A percentile compares a stretch with the other conserved stretches of the same genome.
Conservation (phyloP, 2,888 invertebrate genomes). For the Tortrix viridana region DNA sequence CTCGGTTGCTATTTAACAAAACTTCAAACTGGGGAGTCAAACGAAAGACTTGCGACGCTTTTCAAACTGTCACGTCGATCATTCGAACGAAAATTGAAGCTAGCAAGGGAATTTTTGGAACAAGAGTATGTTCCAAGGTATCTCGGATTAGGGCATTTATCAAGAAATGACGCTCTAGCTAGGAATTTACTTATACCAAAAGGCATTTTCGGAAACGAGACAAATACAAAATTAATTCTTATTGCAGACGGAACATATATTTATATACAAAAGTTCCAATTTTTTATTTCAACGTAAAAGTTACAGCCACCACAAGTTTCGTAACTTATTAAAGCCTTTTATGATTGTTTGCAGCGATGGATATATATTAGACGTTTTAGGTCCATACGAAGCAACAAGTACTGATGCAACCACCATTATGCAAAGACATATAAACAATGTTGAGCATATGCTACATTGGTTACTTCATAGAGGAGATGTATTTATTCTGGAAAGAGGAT, state of each 20-base stretch:
- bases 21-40: conserved; percentile 38
- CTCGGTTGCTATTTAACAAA: conserved; percentile 15
- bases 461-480: too few species aligned
- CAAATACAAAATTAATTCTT: neutral
- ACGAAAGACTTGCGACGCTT: conserved; percentile 27
- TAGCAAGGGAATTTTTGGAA: conserved; percentile 34
- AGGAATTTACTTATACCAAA: conserved; percentile 36
- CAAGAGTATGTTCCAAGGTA: conserved; percentile 36
- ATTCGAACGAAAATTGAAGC: conserved; percentile 31
- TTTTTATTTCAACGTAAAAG: too few species aligned
- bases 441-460: too few species aligned
- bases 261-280: neutral
- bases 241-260: neutral
- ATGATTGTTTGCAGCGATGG: too few species aligned
- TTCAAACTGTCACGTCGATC: conserved; percentile 38
- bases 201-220: conserved; percentile 5
- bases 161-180: conserved; percentile 33
- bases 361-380: too few species aligned
- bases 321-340: too few species aligned
- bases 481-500: too few species aligned
- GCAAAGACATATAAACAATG: too few species aligned
- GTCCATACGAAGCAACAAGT: too few species aligned
- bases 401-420: too few species aligned
- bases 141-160: conserved; percentile 37
- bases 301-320: too few species aligned